Evolutionary conservation across 2,797 vertebrate species (phyloP).

Genomic region (Gymnodraco acuticeps): DNA sequence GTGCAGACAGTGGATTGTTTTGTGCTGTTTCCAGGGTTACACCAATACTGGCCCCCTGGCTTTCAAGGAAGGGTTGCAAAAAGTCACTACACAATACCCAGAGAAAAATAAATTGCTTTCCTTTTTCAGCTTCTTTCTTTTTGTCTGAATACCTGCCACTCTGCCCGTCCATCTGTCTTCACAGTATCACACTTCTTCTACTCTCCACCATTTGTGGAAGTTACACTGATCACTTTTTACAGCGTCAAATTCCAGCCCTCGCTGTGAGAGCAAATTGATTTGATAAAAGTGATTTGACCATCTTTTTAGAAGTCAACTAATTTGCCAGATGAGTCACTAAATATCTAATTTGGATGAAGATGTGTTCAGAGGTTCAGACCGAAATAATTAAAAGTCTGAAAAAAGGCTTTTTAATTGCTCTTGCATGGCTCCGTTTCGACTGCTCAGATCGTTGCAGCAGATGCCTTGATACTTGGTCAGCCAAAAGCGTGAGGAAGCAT

Average conservation of each 20-base stretch:
- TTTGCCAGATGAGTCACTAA: slow-evolving; percentile 54
- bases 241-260: neutral
- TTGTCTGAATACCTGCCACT: slow-evolving; percentile 34
- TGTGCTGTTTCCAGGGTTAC: slow-evolving; percentile 61
- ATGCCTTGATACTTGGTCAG: slow-evolving; percentile 36
- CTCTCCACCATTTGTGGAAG: slow-evolving; percentile 33
- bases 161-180: slow-evolving; percentile 29
- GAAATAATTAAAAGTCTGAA: slow-evolving; percentile 64
- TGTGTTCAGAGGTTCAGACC: slow-evolving; percentile 47
- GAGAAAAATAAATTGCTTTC: slow-evolving; percentile 56
- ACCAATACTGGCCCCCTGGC: slow-evolving; percentile 31
- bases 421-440: slow-evolving; percentile 33
- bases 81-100: slow-evolving; percentile 44
- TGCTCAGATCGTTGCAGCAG: slow-evolving; percentile 25
- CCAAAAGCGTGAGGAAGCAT: slow-evolving; percentile 32
- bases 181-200: slow-evolving; percentile 3
- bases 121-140: slow-evolving; percentile 31
- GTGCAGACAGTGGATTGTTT: slow-evolving; percentile 31
- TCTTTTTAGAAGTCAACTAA: slow-evolving; percentile 36
- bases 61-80: slow-evolving; percentile 44
- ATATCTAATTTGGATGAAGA: slow-evolving; percentile 56
- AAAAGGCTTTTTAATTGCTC: slow-evolving; percentile 66
- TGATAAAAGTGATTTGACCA: slow-evolving; percentile 19
- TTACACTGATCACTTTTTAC: slow-evolving; percentile 24
- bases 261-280: slow-evolving; percentile 11